Evolutionary conservation across 2,797 vertebrate species (phyloP), one percentile per base, ranked within the genome.

Genomic region (Nothura maculosa): DNA sequence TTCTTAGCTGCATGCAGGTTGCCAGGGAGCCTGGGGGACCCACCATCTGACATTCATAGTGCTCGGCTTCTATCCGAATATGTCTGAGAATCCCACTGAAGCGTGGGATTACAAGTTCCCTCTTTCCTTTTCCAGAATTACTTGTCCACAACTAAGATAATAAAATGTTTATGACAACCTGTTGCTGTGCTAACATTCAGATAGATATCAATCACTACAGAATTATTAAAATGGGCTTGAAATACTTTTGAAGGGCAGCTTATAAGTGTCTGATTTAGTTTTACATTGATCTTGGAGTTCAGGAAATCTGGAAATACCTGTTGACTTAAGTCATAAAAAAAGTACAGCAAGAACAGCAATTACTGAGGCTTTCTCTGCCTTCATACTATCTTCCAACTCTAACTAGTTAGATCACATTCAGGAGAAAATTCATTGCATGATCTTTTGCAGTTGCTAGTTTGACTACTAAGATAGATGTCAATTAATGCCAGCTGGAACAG

Each of bases 21-120:
- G 96, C 96, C 94, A 96, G 93, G 94, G 91, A 97, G 93, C 95
- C 96, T 96, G 94, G 91, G 96, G 94, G 95, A 96, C 91, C 91
- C 93, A 93, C 93, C 96, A 95, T 96, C 94, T 96, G 96, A 97
- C 92, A 95, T 93, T 84, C 82, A 80, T 79, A 95, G 87, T 87
- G 79, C 57, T 92, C 66, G 1, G 76, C 87, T 88, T 93, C 91
- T 73, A 93, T 88, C 70, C 1, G 85, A 95, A 89, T 93, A 85
- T 84, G 86, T 66, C 89, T 95, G 92, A 95, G 93, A 80, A 93
- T 95, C 89, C 93, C 85, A 90, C 78, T 93, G 94, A 95, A 95
- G 91, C 75, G 47, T 89, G 72, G 87, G 89, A 93, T 91, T 81
- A 89, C 70, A 94, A 78, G 77, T 63, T 89, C 72, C 61, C 63